phyloP scores from a whole-genome alignment of 2,888 invertebrate genomes.

The Ariolimax columbianus region DNA sequence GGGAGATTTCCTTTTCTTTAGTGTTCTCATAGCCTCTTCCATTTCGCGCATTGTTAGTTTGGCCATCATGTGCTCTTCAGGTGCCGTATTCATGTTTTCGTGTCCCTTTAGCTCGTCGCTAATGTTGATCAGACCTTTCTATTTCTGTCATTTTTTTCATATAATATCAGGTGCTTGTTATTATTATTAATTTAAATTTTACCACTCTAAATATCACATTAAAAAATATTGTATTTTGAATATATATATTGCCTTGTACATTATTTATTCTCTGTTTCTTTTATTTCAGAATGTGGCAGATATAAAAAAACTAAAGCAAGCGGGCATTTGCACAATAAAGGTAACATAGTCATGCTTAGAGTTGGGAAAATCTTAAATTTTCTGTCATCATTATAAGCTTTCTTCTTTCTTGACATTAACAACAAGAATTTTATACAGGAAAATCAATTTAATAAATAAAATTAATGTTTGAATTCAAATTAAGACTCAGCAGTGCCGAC shows the following conservation, averaged over 20 bases:
- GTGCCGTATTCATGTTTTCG: no score
- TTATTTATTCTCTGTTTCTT: not conserved
- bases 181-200: not conserved
- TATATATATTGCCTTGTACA: not conserved
- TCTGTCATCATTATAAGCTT: not conserved
- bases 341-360: conserved; percentile 59
- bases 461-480: no score
- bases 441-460: no score
- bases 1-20: no score
- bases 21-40: no score
- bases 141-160: no score
- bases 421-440: not conserved
- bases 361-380: not conserved
- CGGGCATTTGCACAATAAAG: conserved; percentile 89
- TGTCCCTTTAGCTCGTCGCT: no score
- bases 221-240: not conserved
- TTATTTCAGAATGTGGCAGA: conserved; percentile 83
- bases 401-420: not conserved
- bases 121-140: no score
- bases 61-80: no score
- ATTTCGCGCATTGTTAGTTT: no score
- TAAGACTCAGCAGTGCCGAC: no score
- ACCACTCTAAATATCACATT: not conserved
- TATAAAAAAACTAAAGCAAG: conserved; percentile 87
- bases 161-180: not conserved